Evolutionary conservation across 2,888 invertebrate genomes (phyloP).

Genomic region (Pachliopta kotzebuea): DNA sequence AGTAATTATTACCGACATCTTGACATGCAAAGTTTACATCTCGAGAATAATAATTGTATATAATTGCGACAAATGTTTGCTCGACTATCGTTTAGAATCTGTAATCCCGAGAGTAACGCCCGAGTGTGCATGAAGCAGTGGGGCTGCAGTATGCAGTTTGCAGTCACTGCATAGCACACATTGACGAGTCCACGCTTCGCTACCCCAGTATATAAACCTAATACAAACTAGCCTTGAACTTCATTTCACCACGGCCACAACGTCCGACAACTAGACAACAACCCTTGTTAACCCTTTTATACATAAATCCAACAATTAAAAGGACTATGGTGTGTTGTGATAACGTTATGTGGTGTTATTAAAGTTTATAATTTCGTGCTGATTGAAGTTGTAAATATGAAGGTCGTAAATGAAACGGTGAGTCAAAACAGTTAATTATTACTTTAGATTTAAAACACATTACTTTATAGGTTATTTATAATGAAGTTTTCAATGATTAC

Average conservation of each 20-base stretch:
- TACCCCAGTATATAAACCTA: constrained; percentile 75
- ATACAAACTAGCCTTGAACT: constrained; percentile 74
- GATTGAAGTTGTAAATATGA: constrained; percentile 60
- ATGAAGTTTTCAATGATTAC: too few species aligned
- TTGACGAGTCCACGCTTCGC: constrained; percentile 57
- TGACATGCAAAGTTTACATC: neutral
- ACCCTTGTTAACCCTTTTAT: constrained; percentile 26
- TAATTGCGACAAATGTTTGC: constrained; percentile 3
- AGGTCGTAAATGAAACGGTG: constrained; percentile 63
- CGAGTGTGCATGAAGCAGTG: constrained; percentile 48
- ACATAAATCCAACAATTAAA: neutral
- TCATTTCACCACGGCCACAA: constrained; percentile 61
- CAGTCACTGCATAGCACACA: constrained; percentile 47
- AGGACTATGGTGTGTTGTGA: constrained; percentile 40
- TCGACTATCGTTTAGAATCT: constrained; percentile 10
- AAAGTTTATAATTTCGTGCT: constrained; percentile 38
- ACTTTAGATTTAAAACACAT: neutral
- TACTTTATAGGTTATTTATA: neutral
- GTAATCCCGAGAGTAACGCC: constrained; percentile 25
- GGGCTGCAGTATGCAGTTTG: constrained; percentile 36
- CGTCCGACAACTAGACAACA: constrained; percentile 34
- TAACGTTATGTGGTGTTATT: constrained; percentile 33
- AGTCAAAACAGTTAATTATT: constrained; percentile 38
- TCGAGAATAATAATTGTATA: neutral
- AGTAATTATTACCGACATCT: neutral